Evolutionary conservation across 2,113 vertebrate genomes (phyloP).

Genomic region (Lepus americanus): DNA sequence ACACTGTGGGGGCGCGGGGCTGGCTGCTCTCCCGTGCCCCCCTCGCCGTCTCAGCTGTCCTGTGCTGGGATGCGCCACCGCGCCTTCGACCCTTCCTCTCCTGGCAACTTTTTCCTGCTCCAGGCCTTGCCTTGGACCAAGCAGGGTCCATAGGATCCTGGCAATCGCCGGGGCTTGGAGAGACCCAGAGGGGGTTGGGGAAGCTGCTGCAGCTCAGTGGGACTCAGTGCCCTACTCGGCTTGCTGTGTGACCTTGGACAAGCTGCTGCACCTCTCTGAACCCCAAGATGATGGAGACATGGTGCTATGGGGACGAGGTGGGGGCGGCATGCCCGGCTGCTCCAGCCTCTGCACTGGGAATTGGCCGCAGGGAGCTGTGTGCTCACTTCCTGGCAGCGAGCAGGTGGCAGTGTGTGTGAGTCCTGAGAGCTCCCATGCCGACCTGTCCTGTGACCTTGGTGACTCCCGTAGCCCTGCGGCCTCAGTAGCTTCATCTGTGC

Average conservation of each 20-base stretch:
- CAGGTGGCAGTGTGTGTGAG: neutral
- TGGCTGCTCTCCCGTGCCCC: neutral
- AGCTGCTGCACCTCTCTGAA: slow-evolving; percentile 14
- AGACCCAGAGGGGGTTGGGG: neutral
- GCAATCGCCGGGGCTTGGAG: neutral
- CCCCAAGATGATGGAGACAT: neutral
- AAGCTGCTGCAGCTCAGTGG: neutral
- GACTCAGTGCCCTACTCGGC: neutral
- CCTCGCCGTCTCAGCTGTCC: neutral
- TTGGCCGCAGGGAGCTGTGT: no score
- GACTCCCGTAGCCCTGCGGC: no score
- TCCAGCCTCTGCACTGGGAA: neutral
- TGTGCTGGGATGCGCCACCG: neutral
- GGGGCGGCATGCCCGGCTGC: neutral
- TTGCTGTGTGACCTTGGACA: slow-evolving; percentile 77
- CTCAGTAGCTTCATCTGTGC: slow-evolving; percentile 5
- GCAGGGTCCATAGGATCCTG: neutral
- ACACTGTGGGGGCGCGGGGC: neutral
- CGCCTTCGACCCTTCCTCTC: neutral
- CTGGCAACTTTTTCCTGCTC: slow-evolving; percentile 72
- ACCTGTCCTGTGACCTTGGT: slow-evolving; percentile 56
- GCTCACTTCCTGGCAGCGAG: no score
- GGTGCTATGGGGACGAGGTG: no score
- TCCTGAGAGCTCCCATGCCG: neutral
- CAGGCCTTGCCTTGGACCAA: neutral